These are phyloP conservation scores for Dinoponera quadriceps DNA, from an alignment of 1,140 invertebrate species.

Conservation along the genomic window DNA sequence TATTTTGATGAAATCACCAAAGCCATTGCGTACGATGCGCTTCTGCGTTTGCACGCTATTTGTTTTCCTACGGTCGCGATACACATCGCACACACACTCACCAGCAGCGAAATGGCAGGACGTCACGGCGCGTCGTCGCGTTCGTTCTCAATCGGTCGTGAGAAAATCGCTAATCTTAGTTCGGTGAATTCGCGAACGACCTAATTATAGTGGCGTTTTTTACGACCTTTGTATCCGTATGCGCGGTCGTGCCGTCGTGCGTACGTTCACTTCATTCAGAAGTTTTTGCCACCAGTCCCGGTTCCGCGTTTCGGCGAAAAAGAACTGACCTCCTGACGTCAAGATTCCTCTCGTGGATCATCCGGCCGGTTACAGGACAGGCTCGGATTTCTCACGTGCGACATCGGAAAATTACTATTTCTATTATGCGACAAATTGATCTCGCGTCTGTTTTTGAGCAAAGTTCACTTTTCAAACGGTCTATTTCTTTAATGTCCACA, in stretches of 20 bases:
- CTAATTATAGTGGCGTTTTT: slow-evolving; percentile 76
- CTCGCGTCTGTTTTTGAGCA: too few species aligned
- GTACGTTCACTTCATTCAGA: slow-evolving; percentile 69
- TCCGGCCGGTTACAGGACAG: background rate
- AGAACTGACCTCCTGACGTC: slow-evolving; percentile 74
- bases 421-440: background rate
- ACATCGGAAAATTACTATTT: background rate
- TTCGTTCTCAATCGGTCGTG: slow-evolving; percentile 54
- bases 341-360: slow-evolving; percentile 40
- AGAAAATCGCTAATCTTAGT: slow-evolving; percentile 71
- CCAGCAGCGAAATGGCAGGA: slow-evolving; percentile 13
- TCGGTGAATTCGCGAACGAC: slow-evolving; percentile 5
- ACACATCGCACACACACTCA: background rate
- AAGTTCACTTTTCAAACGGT: too few species aligned
- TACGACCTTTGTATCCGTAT: slow-evolving; percentile 62
- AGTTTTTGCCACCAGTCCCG: slow-evolving; percentile 63
- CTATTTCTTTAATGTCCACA: too few species aligned
- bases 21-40: slow-evolving; percentile 1
- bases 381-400: background rate
- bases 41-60: slow-evolving; percentile 41
- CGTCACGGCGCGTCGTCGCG: slow-evolving; percentile 30
- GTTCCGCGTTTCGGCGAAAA: slow-evolving; percentile 23
- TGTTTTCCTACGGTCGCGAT: slow-evolving; percentile 49
- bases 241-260: slow-evolving; percentile 36
- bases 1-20: background rate